Evolutionary conservation across 2,888 invertebrate genomes (phyloP).

Genomic region (Willowsia nigromaculata): DNA sequence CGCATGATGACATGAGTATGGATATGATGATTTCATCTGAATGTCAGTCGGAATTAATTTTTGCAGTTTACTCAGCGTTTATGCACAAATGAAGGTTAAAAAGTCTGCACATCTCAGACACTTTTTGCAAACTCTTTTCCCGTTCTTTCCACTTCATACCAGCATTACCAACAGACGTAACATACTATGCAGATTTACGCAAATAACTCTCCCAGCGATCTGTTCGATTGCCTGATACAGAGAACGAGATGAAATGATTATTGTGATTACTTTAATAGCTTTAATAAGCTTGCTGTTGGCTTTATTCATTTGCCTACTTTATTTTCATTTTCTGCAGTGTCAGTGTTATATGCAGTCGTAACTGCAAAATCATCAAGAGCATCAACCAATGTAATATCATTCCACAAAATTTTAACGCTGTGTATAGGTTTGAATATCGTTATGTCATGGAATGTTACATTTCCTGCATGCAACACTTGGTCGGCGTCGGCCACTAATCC

Average conservation of each 20-base stretch:
- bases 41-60: neutral
- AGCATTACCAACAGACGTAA: neutral
- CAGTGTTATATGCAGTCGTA: neutral
- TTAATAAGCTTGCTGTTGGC: slow-evolving; percentile 49
- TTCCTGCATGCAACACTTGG: too few species aligned
- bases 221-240: neutral
- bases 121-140: slow-evolving; percentile 2
- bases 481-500: too few species aligned
- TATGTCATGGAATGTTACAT: neutral
- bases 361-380: neutral
- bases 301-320: slow-evolving; percentile 7
- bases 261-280: slow-evolving; percentile 51
- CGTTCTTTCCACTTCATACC: slow-evolving; percentile 1
- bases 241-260: slow-evolving; percentile 39
- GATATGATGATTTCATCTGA: slow-evolving; percentile 18
- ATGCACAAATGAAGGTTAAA: slow-evolving; percentile 17
- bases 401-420: neutral
- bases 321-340: slow-evolving; percentile 24
- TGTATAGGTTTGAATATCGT: neutral
- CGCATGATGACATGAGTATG: neutral
- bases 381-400: neutral
- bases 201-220: neutral
- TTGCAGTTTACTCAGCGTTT: slow-evolving; percentile 3
- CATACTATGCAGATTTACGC: neutral
- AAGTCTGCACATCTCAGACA: neutral